Evolutionary conservation across 2,888 invertebrate species (phyloP).

Genomic region (Petrolisthes cinctipes): DNA sequence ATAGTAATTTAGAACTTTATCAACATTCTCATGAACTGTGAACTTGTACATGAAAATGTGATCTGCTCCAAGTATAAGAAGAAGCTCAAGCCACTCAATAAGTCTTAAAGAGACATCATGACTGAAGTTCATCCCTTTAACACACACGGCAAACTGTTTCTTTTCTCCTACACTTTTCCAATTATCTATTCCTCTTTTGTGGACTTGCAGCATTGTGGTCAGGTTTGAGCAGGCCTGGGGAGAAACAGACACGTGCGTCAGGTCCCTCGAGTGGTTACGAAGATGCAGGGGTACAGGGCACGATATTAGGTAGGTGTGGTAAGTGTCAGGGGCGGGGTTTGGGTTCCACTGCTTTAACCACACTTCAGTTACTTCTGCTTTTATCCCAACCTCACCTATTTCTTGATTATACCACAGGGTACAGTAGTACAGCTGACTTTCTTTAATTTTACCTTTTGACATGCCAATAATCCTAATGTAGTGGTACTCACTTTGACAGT

Average conservation of each 20-base stretch:
- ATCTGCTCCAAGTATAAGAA: conserved; percentile 78
- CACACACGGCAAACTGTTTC: conserved; percentile 77
- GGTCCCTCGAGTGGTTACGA: conserved; percentile 66
- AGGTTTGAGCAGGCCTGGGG: conserved; percentile 73
- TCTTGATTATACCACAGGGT: conserved; percentile 49
- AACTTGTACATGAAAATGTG: conserved; percentile 78
- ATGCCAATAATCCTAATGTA: conserved; percentile 66
- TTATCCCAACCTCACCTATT: conserved; percentile 27
- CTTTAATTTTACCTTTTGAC: conserved; percentile 52
- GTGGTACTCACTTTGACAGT: conserved; percentile 43
- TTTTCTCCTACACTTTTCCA: conserved; percentile 59
- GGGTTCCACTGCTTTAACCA: conserved; percentile 77
- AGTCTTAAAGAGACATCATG: conserved; percentile 76
- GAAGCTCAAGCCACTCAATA: conserved; percentile 81
- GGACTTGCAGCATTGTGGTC: conserved; percentile 71
- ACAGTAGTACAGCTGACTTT: conserved; percentile 24
- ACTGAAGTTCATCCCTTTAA: conserved; percentile 79
- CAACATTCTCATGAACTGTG: conserved; percentile 74
- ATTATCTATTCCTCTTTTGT: conserved; percentile 66
- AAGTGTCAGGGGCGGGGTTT: conserved; percentile 67
- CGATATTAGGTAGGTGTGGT: conserved; percentile 76
- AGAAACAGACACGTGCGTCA: conserved; percentile 73
- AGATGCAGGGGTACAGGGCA: conserved; percentile 75
- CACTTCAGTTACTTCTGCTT: conserved; percentile 71
- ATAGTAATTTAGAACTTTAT: conserved; percentile 75